Conservation (phyloP, 2,113 vertebrate species). For the Mormoops blainvillei region DNA sequence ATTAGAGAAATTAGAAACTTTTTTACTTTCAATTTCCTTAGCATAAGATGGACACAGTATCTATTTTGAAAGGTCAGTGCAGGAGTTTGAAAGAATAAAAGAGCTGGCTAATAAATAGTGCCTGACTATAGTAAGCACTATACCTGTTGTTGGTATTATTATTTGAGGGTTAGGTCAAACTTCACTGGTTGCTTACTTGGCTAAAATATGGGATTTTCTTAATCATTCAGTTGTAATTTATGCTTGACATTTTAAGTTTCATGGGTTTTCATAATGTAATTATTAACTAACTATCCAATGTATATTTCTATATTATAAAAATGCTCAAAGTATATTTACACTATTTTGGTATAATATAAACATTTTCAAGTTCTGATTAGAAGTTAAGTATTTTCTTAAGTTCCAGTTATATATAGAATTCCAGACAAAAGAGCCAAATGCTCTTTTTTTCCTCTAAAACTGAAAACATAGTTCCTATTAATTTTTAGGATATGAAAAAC, state of each 20-base stretch:
- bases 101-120: not conserved
- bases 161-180: not conserved
- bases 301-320: not conserved
- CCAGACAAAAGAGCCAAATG: not conserved
- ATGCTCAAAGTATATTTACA: not conserved
- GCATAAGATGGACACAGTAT: not conserved
- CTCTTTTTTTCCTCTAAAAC: not conserved
- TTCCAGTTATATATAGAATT: not conserved
- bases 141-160: not conserved
- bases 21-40: constrained; percentile 37
- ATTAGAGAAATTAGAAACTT: not conserved
- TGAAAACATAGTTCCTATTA: not conserved
- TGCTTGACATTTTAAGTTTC: not conserved
- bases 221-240: not conserved
- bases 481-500: not conserved
- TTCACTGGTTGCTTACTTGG: not conserved
- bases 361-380: constrained; percentile 2
- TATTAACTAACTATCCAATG: not conserved
- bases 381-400: not conserved
- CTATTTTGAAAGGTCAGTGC: not conserved
- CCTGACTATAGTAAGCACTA: not conserved
- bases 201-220: not conserved
- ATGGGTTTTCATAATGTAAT: not conserved
- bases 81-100: not conserved
- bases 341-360: not conserved